Base-by-base conservation (phyloP, 2,797 vertebrate genomes). In the Platalea minor region DNA sequence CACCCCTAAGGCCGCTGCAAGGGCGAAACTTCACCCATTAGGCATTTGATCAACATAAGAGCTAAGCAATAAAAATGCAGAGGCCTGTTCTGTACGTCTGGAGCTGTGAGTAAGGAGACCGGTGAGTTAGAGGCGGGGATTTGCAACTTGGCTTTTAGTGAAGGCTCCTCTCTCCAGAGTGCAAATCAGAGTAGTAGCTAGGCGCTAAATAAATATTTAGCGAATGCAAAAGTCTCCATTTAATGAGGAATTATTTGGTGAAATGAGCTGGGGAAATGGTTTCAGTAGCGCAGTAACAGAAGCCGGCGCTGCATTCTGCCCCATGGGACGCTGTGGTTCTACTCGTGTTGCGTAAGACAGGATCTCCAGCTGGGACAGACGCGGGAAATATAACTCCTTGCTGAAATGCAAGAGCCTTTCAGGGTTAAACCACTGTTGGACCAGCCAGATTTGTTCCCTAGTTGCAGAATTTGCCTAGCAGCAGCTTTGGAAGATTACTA, bases 121-220 rank as follows among this genome's bases (percentile, higher is more conserved):
- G 28, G n/a, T 0, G 29, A 78, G n/a, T 48, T 41, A 3, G 5
- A 8, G 7, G 20, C 31, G 19, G 81, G 31, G 63, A 70, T 84
- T 93, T 84, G 33, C 41, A 86, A 17, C 46, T 53, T 67, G 63
- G 86, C 74, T 93, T 29, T 73, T 48, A 81, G n/a, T 0, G 4
- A 69, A 64, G 80, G 43, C 51, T 85, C 48, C 17, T 76, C 54
- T 88, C 77, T 92, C 86, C 48, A 87, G 67, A 89, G 48, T 7
- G 37, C 64, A 53, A 91, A 86, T 41, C 74, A 35, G 77, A 95
- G 70, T 14, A 86, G 83, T 28, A 92, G 78, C 81, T 63, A 89
- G 84, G 90, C 68, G 41, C 85, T 91, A 91, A 91, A 88, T 81
- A 93, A 93, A 89, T 87, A 95, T 56, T 90, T 91, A 93, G 60